These are phyloP conservation scores for Turnix velox DNA, from an alignment of 2,113 vertebrate species.

Conservation along the genomic window DNA sequence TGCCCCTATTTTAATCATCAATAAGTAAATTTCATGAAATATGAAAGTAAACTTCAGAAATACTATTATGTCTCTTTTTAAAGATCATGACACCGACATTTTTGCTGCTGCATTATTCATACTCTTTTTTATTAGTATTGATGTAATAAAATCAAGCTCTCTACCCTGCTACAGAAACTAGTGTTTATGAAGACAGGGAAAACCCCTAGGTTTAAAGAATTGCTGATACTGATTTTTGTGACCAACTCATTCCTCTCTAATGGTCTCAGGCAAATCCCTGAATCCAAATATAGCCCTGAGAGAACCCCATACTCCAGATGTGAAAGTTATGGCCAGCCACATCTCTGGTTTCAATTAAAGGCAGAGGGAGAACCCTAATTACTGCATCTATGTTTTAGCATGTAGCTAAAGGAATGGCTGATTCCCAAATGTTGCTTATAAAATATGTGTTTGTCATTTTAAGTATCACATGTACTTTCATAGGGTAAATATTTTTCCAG, in stretches of 20 bases:
- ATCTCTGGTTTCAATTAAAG: slow-evolving; percentile 30
- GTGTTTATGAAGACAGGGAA: background rate
- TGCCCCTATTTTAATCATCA: background rate
- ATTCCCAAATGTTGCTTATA: slow-evolving; percentile 13
- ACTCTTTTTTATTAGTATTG: background rate
- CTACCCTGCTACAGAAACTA: background rate
- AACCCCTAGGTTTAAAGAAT: background rate
- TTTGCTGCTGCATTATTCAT: background rate
- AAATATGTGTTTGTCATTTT: slow-evolving; percentile 22
- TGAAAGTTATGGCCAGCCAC: background rate
- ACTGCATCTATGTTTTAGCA: background rate
- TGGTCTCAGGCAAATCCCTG: background rate
- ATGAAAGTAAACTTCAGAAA: background rate
- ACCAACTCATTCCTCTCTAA: background rate
- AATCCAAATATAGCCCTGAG: background rate
- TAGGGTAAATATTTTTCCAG: slow-evolving; percentile 46
- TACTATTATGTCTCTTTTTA: background rate
- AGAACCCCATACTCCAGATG: slow-evolving; percentile 1
- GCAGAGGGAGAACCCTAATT: background rate
- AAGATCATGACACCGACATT: background rate
- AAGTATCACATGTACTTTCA: slow-evolving; percentile 1
- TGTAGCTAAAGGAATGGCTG: background rate
- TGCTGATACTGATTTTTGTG: background rate
- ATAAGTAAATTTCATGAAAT: background rate
- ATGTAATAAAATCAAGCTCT: background rate